Evolutionary conservation across 2,888 invertebrate genomes (phyloP), one percentile per base, ranked within the genome.

Genomic region (Crematogaster levior): DNA sequence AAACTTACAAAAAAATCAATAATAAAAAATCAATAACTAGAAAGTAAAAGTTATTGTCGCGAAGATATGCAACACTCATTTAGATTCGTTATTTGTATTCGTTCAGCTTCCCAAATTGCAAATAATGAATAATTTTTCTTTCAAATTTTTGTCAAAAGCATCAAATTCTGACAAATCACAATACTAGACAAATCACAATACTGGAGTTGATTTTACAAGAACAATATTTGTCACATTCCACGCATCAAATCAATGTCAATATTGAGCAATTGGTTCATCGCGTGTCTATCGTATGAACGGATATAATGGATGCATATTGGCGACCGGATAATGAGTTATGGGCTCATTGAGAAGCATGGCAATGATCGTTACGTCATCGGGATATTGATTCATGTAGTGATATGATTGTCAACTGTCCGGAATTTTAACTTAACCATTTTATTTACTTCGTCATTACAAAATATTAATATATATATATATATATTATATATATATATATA

Each of bases 261-360:
- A 72, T 56, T 43, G 72, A 53, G 30, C 56, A 79, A 70, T 74
- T 65, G 65, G 30, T 46, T 46, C 30, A 65, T 63, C 10, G 40
- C 21, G 60, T 48, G 70, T 77, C 70, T 43, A 43, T 30, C 27
- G 75, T 37, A 27, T 53, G 21, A n/a, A 66, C 51, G 40, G 72
- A 61, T 43, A 46, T 79, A 56, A 68, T 46, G 37, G 56, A 1
- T 56, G 72, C 56, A 72, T 34, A 79, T 43, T 79, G 30, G 77
- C 43, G 72, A 30, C 18, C 43, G 18, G 72, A 79, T 79, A 79
- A 79, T 79, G 77, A 79, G 43, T 79, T 56, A 79, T 56, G 72
- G 43, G 40, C 30, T 70, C 56, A 79, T 58, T 72, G 72, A 79
- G 72, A 56, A 70, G 72, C 56, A 34, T 21, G 18, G 72, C 43